Evolutionary conservation across 1,140 invertebrate species (phyloP), one percentile per base, ranked within the genome.

Genomic region (Drosophila mauritiana): DNA sequence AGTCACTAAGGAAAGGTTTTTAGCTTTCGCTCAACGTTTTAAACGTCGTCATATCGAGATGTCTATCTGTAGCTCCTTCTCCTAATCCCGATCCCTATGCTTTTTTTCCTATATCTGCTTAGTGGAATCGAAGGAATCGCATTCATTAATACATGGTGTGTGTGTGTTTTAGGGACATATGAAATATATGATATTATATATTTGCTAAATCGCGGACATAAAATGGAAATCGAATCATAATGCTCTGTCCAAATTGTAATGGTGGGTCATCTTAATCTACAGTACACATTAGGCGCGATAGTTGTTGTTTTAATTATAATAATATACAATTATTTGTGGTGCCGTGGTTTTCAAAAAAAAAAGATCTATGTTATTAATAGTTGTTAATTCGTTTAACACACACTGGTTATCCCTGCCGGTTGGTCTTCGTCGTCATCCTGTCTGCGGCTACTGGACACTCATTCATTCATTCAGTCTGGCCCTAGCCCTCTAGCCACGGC

Each of bases 241-340:
- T 37, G 36, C 64, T 57, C 69, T 49, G 64, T 46, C 48, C 15
- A 46, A 69, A 56, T 13, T 4, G 12, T 39, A 39, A 13, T 39
- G 48, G 12, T 31, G 45, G 51, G 39, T 58, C 27, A 15, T 53
- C 51, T 48, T 45, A 43, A 7, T 10, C 73, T 76, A 59, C 37
- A 37, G 39, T 77, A 77, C 56, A 67, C 40, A 58, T 77, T 77
- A 68, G 10, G 49, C 36, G 48, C 55, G 67, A 48, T 48, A 42
- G 42, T 55, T 61, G n/a, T 34, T 34, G 40, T 12, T n/a, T 43
- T 59, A 59, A 59, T 63, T 6, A 40, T 25, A 15, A 31, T 22
- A 40, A 17, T 36, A 45, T 36, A 61, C 17, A 31, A 20, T 10
- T 58, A 22, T 22, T 22, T 22, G 27, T 27, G 54, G 39, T 15